Evolutionary conservation across 1,140 invertebrate genomes (phyloP).

Genomic region (Formica exsecta): DNA sequence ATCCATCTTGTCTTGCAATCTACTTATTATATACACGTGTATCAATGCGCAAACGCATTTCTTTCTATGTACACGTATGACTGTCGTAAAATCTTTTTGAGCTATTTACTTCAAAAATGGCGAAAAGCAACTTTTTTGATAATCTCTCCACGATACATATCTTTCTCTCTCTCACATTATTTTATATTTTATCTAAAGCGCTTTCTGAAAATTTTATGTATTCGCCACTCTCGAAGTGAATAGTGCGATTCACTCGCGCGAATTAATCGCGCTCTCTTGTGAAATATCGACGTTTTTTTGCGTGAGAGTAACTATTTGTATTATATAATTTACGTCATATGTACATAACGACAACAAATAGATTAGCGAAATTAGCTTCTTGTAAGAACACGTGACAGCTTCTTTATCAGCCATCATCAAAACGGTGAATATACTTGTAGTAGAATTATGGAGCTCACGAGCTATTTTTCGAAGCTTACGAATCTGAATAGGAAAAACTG

Average conservation of each 20-base stretch:
- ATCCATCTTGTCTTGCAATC: constrained; percentile 67
- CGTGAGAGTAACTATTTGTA: constrained; percentile 6
- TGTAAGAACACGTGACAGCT: constrained; percentile 28
- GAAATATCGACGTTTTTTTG: not conserved
- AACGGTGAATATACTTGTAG: constrained; percentile 43
- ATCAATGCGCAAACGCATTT: constrained; percentile 42
- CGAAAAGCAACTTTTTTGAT: constrained; percentile 7
- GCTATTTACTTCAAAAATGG: constrained; percentile 40
- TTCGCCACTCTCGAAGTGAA: constrained; percentile 38
- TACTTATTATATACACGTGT: constrained; percentile 64
- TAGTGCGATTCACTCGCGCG: not conserved
- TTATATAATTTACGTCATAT: constrained; percentile 59
- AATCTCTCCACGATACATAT: not conserved
- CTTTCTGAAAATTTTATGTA: not conserved
- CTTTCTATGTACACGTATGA: constrained; percentile 68
- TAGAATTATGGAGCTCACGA: constrained; percentile 29
- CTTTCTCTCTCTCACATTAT: not conserved
- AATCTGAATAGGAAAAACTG: constrained; percentile 54
- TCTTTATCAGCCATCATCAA: constrained; percentile 16
- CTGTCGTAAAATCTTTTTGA: not conserved
- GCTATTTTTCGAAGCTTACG: constrained; percentile 44
- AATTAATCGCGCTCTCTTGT: constrained; percentile 15
- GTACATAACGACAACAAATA: constrained; percentile 62
- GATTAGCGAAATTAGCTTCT: constrained; percentile 52
- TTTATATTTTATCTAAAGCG: not conserved